Evolutionary conservation across 2,888 invertebrate genomes (phyloP).

Genomic region (Cephus sareptanus): DNA sequence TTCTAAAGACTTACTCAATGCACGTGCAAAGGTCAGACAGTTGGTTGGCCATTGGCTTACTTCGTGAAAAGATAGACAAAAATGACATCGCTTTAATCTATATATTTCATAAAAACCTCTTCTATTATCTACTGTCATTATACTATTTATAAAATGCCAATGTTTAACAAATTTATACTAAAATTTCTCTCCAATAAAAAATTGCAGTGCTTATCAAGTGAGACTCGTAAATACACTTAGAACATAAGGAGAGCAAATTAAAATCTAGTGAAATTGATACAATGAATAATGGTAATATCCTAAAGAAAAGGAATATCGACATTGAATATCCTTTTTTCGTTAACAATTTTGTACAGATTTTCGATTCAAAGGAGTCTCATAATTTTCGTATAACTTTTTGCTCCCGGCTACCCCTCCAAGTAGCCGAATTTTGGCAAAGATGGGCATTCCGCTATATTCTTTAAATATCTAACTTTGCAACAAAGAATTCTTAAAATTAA

Average conservation of each 20-base stretch:
- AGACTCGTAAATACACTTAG: not conserved
- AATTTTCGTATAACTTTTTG: not conserved
- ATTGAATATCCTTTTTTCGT: not conserved
- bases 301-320: not conserved
- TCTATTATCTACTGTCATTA: not conserved
- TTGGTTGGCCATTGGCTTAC: constrained; percentile 39
- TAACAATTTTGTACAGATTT: not conserved
- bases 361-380: not conserved
- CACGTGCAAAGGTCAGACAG: constrained; percentile 35
- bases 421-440: not conserved
- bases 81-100: not conserved
- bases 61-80: not conserved
- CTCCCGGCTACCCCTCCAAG: not conserved
- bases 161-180: not conserved
- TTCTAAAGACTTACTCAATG: constrained; percentile 30
- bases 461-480: not conserved
- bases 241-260: not conserved
- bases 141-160: not conserved
- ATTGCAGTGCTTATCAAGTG: not conserved
- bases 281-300: not conserved
- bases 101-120: not conserved
- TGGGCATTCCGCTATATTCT: not conserved
- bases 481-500: not conserved
- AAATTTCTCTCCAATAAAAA: not conserved
- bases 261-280: not conserved